phyloP scores from a whole-genome alignment of 2,113 vertebrate genomes.

The Ptilonorhynchus violaceus region DNA sequence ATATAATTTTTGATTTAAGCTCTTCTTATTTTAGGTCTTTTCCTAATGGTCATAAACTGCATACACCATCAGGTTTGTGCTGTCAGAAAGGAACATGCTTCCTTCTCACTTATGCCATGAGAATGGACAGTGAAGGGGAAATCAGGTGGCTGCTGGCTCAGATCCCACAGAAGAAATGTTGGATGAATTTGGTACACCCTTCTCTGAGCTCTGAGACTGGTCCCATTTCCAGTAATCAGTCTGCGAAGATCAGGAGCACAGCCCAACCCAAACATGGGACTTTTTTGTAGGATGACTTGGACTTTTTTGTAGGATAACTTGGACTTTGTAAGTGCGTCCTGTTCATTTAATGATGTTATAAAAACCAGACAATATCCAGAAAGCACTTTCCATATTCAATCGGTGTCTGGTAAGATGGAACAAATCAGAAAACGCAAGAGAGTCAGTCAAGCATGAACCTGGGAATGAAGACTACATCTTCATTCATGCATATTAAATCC shows the following conservation, averaged over 20 bases:
- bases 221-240: not conserved
- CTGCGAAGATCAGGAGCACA: not conserved
- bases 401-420: not conserved
- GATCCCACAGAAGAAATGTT: not conserved
- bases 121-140: not conserved
- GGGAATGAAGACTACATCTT: fast-evolving
- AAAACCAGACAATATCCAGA: not conserved
- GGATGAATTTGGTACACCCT: not conserved
- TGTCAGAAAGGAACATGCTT: not conserved
- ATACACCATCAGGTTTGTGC: not conserved
- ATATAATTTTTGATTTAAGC: fast-evolving
- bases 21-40: not conserved
- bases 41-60: not conserved
- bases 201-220: not conserved
- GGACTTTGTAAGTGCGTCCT: not conserved
- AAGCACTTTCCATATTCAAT: not conserved
- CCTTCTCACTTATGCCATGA: not conserved
- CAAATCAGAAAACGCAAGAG: not conserved
- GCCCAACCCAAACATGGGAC: not conserved
- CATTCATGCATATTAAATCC: not conserved
- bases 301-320: not conserved
- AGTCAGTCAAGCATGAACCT: not conserved
- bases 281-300: not conserved
- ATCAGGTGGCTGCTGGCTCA: not conserved
- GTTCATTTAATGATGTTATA: not conserved